A percentile compares a stretch with the other conserved stretches of the same genome.
Evolutionary conservation across 2,113 vertebrate species (phyloP).

Genomic region (Desmodus rotundus): DNA sequence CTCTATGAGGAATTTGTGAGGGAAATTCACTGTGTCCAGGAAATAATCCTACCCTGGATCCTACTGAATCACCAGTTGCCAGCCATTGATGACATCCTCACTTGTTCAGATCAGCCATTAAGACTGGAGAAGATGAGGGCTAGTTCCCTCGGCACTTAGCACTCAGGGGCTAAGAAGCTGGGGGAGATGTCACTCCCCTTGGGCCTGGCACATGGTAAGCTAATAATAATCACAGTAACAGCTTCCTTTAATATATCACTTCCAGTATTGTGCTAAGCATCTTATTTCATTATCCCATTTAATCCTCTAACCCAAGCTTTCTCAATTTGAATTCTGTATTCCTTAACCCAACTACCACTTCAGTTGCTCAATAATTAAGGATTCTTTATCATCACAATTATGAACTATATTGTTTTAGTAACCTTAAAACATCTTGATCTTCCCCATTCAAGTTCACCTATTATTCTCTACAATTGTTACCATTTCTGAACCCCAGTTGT

Average conservation of each 20-base stretch:
- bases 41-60: not conserved
- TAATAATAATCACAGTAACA: not conserved
- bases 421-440: not conserved
- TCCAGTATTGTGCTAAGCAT: not conserved
- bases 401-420: not conserved
- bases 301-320: not conserved
- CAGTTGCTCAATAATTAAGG: not conserved
- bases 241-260: not conserved
- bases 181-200: not conserved
- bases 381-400: not conserved
- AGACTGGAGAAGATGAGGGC: not conserved
- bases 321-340: not conserved
- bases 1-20: not conserved
- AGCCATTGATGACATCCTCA: not conserved
- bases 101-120: not conserved
- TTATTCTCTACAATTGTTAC: not conserved
- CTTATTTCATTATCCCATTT: not conserved
- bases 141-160: not conserved
- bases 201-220: accelerated
- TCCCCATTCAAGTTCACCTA: not conserved
- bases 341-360: not conserved
- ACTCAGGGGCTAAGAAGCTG: not conserved
- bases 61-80: not conserved
- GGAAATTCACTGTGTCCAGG: not conserved
- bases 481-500: not conserved